phyloP scores from a whole-genome alignment of 2,113 vertebrate genomes.

The Odontophorus gujanensis region DNA sequence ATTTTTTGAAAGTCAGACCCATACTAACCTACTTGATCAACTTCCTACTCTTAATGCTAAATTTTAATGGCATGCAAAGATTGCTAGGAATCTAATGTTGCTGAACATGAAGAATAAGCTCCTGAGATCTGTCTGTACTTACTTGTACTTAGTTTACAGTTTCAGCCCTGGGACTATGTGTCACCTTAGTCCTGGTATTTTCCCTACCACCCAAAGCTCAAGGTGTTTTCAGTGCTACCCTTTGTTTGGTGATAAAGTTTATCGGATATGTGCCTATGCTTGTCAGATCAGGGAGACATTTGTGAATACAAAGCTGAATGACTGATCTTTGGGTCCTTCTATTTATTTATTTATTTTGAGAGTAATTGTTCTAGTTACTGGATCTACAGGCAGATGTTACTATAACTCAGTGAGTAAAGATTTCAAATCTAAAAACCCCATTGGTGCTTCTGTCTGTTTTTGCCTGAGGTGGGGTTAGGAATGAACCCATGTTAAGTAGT shows the following conservation, averaged over 20 bases:
- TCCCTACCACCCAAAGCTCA: neutral
- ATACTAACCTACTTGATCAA: neutral
- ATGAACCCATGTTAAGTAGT: neutral
- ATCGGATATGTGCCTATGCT: neutral
- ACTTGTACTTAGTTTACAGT: neutral
- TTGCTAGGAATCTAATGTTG: neutral
- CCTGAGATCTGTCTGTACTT: neutral
- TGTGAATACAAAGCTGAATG: neutral
- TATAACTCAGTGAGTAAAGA: neutral
- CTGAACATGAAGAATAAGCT: neutral
- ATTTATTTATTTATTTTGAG: neutral
- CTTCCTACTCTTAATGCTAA: neutral
- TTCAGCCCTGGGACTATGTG: neutral
- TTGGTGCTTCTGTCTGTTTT: neutral
- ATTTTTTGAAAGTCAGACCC: neutral
- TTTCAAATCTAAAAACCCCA: neutral
- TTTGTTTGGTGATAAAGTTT: neutral
- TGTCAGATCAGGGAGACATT: neutral
- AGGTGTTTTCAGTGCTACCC: neutral
- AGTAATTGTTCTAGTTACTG: slow-evolving; percentile 14
- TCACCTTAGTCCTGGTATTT: neutral
- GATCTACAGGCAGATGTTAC: neutral
- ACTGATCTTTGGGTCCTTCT: neutral
- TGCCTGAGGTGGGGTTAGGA: neutral
- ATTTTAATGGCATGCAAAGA: neutral